phyloP scores from a whole-genome alignment of 2,888 invertebrate species.

The Zaprionus bogoriensis region DNA sequence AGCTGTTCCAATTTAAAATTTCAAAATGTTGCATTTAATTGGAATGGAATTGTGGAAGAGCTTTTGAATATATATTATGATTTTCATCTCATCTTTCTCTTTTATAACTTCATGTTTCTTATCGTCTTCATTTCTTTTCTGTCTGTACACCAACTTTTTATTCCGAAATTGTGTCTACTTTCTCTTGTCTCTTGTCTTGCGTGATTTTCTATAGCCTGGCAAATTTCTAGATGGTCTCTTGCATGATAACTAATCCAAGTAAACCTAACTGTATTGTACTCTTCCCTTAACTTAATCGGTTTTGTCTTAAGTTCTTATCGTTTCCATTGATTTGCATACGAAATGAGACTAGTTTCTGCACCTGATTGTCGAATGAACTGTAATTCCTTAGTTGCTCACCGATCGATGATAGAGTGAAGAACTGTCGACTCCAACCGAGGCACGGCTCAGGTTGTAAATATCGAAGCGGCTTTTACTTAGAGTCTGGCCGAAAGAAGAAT shows the following conservation, averaged over 20 bases:
- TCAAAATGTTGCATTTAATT: too few species aligned
- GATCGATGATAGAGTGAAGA: slow-evolving; percentile 31
- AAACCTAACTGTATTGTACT: slow-evolving; percentile 19
- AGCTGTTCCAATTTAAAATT: not conserved
- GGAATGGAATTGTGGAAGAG: not conserved
- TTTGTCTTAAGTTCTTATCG: slow-evolving; percentile 3
- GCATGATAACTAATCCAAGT: slow-evolving; percentile 50
- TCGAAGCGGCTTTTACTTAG: not conserved
- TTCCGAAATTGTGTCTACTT: slow-evolving; percentile 13
- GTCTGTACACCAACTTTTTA: slow-evolving; percentile 24
- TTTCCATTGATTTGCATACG: slow-evolving; percentile 52
- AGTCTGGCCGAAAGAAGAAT: not conserved
- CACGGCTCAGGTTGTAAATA: slow-evolving; percentile 12
- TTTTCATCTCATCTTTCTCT: not conserved
- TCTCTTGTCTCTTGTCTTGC: slow-evolving; percentile 60
- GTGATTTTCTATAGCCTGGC: slow-evolving; percentile 65
- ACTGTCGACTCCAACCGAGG: slow-evolving; percentile 15
- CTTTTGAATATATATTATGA: not conserved
- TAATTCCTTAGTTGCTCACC: slow-evolving; percentile 57
- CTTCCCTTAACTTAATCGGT: slow-evolving; percentile 18
- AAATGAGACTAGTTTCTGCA: slow-evolving; percentile 58
- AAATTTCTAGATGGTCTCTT: slow-evolving; percentile 66
- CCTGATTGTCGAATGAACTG: slow-evolving; percentile 68
- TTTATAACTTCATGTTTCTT: slow-evolving; percentile 3
- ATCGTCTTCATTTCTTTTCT: slow-evolving; percentile 12